Evolutionary conservation across 2,113 vertebrate species (phyloP), one percentile per base, ranked within the genome.

Genomic region (Nicator chloris): DNA sequence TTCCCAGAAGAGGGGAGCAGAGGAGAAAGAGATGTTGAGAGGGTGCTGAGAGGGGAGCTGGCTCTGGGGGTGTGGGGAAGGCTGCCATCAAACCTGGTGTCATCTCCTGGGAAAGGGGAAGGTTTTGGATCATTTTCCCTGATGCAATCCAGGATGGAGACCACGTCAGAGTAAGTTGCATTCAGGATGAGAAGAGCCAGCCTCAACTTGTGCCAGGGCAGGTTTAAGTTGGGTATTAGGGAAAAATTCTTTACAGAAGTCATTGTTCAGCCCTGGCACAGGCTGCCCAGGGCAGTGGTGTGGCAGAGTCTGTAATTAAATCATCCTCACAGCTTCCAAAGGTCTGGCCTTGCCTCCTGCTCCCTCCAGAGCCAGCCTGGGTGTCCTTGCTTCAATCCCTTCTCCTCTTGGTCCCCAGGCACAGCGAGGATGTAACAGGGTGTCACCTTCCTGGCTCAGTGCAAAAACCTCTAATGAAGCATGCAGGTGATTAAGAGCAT

Each of bases 141-240:
- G 13, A 2, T 40, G 21, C 3, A 4, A 4, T 63, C 33, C 1
- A 2, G 53, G 50, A 12, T 23, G 42, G 64, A 63, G 50, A 65
- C 12, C 22, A 7, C 0, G 4, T 4, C 4, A 31, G 56, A 44
- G 40, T 5, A 4, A 56, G 13, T 14, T 5, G 10, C 7, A 12
- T 35, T 39, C 1, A 8, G 47, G 37, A 37, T 3, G 19, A 45
- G 59, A 63, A 26, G 21, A 73, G 59, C 50, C 31, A 76, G 11
- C 60, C 26, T 73, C 65, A 37, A 2, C 35, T 7, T 61, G 30
- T 7, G 2, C 18, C 15, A 35, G 51, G 35, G 7, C 13, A 72
- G 40, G 9, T 50, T 82, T 15, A 60, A 51, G 4, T 51, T 28
- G 42, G 18, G 11, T 56, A 24, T 50, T 6, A 44, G 18, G 65